Conservation (phyloP, 1,140 invertebrate species). For the Orussus abietinus region DNA sequence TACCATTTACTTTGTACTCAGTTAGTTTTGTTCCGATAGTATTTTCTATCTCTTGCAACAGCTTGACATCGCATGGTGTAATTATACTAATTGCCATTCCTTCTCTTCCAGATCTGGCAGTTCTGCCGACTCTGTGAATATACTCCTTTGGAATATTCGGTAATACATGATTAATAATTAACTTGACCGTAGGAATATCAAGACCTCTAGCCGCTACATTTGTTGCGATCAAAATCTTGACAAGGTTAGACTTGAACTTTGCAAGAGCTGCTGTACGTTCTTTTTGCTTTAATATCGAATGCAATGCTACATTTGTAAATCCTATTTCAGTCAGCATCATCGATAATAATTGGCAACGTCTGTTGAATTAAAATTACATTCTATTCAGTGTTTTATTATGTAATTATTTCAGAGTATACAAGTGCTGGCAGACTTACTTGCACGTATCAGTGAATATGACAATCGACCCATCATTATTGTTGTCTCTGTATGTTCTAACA, state of each 20-base stretch:
- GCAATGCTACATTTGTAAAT: conserved; percentile 81
- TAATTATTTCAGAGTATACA: neutral
- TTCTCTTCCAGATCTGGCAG: conserved; percentile 84
- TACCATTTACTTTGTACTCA: conserved; percentile 81
- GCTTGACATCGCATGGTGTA: conserved; percentile 85
- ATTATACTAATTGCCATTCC: conserved; percentile 88
- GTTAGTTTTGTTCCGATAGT: conserved; percentile 80
- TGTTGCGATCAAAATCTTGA: conserved; percentile 89
- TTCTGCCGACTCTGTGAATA: conserved; percentile 94
- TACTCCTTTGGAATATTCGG: conserved; percentile 90
- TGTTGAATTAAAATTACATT: conserved; percentile 49
- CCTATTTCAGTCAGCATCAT: conserved; percentile 84
- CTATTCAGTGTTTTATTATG: conserved; percentile 5
- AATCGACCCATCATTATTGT: conserved; percentile 73
- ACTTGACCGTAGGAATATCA: conserved; percentile 83
- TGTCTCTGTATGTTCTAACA: conserved; percentile 70
- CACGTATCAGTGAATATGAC: conserved; percentile 94
- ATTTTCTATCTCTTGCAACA: conserved; percentile 83
- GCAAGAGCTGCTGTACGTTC: conserved; percentile 74
- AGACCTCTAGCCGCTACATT: conserved; percentile 94
- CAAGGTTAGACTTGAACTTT: conserved; percentile 81
- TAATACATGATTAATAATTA: conserved; percentile 93
- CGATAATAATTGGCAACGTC: conserved; percentile 78
- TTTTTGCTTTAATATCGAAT: conserved; percentile 80
- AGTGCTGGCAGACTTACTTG: conserved; percentile 63